A percentile compares a stretch with the other conserved stretches of the same genome.
Evolutionary conservation across 2,888 invertebrate genomes (phyloP).

Genomic region (Drosophila flavopinicola): DNA sequence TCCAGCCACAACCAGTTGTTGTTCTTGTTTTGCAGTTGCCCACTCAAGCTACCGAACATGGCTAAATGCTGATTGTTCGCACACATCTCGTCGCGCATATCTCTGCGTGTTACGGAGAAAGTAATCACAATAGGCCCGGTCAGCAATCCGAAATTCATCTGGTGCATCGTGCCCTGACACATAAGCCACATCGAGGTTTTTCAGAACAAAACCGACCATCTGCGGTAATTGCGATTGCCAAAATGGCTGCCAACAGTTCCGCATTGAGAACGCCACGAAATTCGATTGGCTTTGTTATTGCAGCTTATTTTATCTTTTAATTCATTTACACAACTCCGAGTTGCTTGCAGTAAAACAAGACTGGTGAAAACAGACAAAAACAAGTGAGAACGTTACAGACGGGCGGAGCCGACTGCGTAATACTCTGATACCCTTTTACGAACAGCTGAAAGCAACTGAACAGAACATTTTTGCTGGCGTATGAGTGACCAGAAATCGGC

Average conservation of each 20-base stretch:
- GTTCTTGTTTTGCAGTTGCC: constrained; percentile 37
- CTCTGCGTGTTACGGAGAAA: constrained; percentile 65
- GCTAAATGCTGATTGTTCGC: constrained; percentile 71
- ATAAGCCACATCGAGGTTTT: constrained; percentile 51
- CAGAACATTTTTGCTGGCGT: no score
- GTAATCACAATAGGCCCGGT: constrained; percentile 38
- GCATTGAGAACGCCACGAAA: constrained; percentile 38
- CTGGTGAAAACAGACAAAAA: no score
- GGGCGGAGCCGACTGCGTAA: no score
- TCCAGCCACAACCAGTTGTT: constrained; percentile 37
- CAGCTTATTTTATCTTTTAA: constrained; percentile 2
- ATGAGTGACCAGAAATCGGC: no score
- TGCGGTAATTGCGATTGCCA: constrained; percentile 48
- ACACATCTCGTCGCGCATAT: constrained; percentile 69
- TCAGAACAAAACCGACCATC: constrained; percentile 21
- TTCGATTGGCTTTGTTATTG: neutral
- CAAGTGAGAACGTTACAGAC: no score
- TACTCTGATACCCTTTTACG: no score
- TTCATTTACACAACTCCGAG: no score
- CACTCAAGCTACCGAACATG: constrained; percentile 65
- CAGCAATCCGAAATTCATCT: constrained; percentile 45
- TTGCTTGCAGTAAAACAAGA: no score
- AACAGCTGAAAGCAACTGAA: no score
- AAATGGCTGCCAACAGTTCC: constrained; percentile 48
- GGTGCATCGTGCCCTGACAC: constrained; percentile 48